phyloP scores from a whole-genome alignment of 37 sponge, comb jelly and placozoan species.

The Diacarnus erythraeanus region DNA sequence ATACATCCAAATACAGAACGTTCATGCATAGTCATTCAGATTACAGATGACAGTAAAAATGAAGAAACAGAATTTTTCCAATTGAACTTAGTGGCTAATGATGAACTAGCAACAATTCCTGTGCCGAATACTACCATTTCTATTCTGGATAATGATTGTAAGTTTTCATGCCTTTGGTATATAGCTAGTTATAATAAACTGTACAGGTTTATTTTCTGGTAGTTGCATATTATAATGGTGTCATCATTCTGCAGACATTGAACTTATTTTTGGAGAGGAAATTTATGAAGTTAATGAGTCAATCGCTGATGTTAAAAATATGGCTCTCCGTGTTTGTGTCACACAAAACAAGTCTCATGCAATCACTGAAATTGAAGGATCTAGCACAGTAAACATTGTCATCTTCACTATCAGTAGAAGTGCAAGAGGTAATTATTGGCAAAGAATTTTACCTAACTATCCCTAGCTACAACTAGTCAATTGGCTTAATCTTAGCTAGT shows the following conservation, averaged over 20 bases:
- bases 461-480: background rate
- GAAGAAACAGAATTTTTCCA: background rate
- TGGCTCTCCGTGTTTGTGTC: background rate
- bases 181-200: background rate
- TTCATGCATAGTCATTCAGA: background rate
- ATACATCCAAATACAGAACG: background rate
- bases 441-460: background rate
- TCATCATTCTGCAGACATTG: background rate
- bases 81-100: background rate
- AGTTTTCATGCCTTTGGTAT: background rate
- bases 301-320: background rate
- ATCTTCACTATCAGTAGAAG: background rate
- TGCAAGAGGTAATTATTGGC: background rate
- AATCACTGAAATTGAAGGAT: background rate
- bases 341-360: background rate
- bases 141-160: constrained; percentile 1
- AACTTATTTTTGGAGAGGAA: background rate
- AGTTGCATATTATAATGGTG: no score
- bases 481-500: no score
- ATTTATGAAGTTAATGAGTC: background rate
- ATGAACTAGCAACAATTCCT: background rate
- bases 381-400: background rate
- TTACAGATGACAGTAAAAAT: background rate
- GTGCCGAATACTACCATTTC: background rate
- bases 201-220: background rate